Evolutionary conservation across 2,888 invertebrate species (phyloP), one percentile per base, ranked within the genome.

Genomic region (Syritta pipiens): DNA sequence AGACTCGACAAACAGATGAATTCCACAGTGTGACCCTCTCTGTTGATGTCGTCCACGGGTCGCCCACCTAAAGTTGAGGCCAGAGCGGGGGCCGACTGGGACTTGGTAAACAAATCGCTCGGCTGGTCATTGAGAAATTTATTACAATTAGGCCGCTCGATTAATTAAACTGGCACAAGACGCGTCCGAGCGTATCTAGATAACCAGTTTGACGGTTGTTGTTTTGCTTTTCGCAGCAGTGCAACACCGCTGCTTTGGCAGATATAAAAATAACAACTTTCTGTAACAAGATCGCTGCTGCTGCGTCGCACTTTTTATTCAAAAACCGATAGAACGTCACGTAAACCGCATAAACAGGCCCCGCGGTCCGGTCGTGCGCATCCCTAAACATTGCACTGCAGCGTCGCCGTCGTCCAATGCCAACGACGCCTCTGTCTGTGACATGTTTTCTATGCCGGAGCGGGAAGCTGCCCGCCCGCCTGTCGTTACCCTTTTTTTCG

Each of bases 131-230:
- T 71, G 53, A 53, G 14, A 53, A 63, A 72, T 63, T 60, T 53
- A 60, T 37, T 28, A 53, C 68, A 62, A 68, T 76, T 62, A 57
- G 62, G 48, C 22, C 28, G 14, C 7, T 48, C 53, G 40, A 55
- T 62, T 55, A 62, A 75, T 75, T 68, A 55, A 75, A 49, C 32
- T 26, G 30, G 60, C 28, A 20, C 14, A 24, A 55, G 46, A 60
- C n/a, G 37, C 20, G 2, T 9, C 37, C 17, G n/a, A n/a, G n/a
- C n/a, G n/a, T 24, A 10, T 48, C 35, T 35, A 48, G 46, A 35
- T 46, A 63, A 49, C 63, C 40, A 72, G 63, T 63, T 55, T 48
- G 26, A 9, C 14, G 17, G 28, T 10, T n/a, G 2, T 14, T 19
- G 48, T 51, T 53, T 22, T 40, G 20, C 24, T 74, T 28, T n/a